Base-by-base conservation (phyloP, 2,888 invertebrate genomes). In the Xestia sexstrigata region DNA sequence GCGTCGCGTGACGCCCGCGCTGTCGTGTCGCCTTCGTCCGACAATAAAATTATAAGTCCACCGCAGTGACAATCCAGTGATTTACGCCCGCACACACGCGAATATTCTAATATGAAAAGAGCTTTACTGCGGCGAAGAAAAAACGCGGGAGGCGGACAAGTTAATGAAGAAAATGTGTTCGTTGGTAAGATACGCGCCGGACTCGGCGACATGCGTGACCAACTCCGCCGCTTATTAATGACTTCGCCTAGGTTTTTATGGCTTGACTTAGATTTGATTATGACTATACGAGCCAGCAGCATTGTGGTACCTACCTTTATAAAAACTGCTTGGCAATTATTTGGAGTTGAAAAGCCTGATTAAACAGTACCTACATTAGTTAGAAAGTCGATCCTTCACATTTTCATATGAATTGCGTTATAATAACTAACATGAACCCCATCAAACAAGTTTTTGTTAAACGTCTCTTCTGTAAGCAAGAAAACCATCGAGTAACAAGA, bases 1-100 rank as follows among this genome's bases (percentile, higher is more conserved):
- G 30, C 62, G 83, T 96, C 94, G 96, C 96, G 96, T 96, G 96
- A 93, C 95, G 91, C 74, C 52, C 74, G 73, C 89, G 88, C 84
- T 95, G 95, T 94, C 96, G 96, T 95, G 96, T 94, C 93, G 95
- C 94, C 94, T 90, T 92, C 93, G 92, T 93, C 93, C 96, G 95
- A 96, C 96, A 96, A 95, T 96, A 96, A 96, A 96, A 96, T 96
- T 96, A 96, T 96, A 96, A 96, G 94, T 96, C 95, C 92, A 89
- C 95, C 94, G 93, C 95, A 96, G 96, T 96, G 96, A 96, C 96
- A 96, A 96, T 96, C 95, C 95, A 94, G 95, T 96, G 96, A 96
- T 96, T 96, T 96, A 96, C 96, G 94, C 90, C 91, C 92, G 91
- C 94, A 95, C 94, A 96, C 96, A 96, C 96, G 96, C 96, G 94